Base-by-base conservation (phyloP, 2,113 vertebrate genomes). In the Cyrtonyx montezumae region DNA sequence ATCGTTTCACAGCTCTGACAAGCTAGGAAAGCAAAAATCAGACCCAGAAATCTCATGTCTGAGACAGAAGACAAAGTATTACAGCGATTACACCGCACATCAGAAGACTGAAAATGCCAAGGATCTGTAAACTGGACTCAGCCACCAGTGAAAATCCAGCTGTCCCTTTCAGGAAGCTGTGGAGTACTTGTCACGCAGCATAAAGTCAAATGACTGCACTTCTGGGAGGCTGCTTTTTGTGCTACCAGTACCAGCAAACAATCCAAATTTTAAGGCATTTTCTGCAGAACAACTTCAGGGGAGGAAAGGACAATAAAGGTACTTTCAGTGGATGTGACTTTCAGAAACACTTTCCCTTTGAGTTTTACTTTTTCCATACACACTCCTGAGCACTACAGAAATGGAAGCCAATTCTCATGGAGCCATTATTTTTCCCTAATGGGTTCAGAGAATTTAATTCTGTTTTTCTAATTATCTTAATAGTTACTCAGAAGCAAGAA, bases 261-360 rank as follows among this genome's bases (percentile, higher is more conserved):
- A 91, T 17, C 32, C 13, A 25, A 32, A 45, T 90, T 88, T 82
- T 70, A 93, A 79, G 45, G 13, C 25, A 46, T 63, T 91, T 94
- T 79, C 79, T 84, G 46, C 11, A 56, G 12, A 92, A 58, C 22
- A 89, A 74, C n/a, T 79, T 87, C 3, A 84, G 17, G 30, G 42
- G 87, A 67, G 34, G 17, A 89, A 89, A 67, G 34, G 17, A 89
- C 91, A 91, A 87, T 66, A 94, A 91, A 94, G 37, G 42, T 22
- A 59, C 37, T 78, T 91, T 73, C 79, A 61, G 65, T 28, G 42
- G 62, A 30, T 34, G 43, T 34, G 63, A 51, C 37, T 87, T 89
- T 83, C n/a, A 69, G 84, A 93, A 94, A 30, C 51, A 55, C 19
- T 45, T n/a, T 85, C 73, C 59, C 55, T 91, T 67, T 34, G 34